A percentile compares a stretch with the other conserved stretches of the same genome.
Evolutionary conservation across 2,797 vertebrate genomes (phyloP).

Genomic region (Naso thynnoides): DNA sequence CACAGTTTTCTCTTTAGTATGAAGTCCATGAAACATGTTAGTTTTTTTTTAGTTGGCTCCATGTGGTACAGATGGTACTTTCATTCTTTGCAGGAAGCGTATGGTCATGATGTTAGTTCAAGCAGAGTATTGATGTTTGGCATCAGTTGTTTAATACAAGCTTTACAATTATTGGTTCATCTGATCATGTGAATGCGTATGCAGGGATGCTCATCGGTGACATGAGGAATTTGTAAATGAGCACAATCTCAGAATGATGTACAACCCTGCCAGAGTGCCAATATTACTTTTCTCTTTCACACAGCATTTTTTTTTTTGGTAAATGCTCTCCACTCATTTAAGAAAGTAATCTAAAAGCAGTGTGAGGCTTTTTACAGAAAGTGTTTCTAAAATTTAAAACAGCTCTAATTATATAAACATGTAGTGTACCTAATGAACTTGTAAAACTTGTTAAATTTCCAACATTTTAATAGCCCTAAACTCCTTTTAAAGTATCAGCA

Average conservation of each 20-base stretch:
- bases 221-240: neutral
- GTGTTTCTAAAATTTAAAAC: neutral
- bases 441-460: neutral
- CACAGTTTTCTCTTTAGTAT: neutral
- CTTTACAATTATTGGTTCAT: no score
- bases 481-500: neutral
- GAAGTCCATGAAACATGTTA: no score
- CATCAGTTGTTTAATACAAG: neutral
- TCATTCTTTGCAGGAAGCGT: neutral
- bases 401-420: neutral
- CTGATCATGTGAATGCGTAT: neutral
- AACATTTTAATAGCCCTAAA: neutral
- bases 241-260: conserved; percentile 30
- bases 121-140: neutral
- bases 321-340: neutral
- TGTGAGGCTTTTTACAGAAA: neutral
- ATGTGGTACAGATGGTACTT: neutral
- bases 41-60: neutral
- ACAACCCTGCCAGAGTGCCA: conserved; percentile 25
- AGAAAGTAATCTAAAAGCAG: neutral
- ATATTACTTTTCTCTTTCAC: conserved; percentile 12
- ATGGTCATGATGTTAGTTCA: neutral
- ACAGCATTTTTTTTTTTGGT: conserved; percentile 13
- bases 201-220: neutral
- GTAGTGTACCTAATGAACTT: neutral